Evolutionary conservation across 1,140 invertebrate genomes (phyloP).

Genomic region (Atopsyche davidsoni): DNA sequence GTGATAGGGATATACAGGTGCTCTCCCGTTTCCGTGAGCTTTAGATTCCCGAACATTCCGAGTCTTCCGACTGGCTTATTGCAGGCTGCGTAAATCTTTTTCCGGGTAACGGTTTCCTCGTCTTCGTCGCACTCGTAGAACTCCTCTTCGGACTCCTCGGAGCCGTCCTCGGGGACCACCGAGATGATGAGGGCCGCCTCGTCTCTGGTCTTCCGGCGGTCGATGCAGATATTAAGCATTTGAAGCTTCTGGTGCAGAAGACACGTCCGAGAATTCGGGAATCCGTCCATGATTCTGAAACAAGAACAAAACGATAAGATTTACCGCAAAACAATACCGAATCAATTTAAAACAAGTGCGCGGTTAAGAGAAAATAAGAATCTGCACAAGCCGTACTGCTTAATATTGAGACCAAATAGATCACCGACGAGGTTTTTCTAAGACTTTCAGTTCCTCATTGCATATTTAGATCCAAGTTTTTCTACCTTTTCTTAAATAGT

Average conservation of each 20-base stretch:
- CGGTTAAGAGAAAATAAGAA: too few species aligned
- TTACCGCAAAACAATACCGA: too few species aligned
- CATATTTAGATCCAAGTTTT: too few species aligned
- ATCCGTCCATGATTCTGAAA: constrained; percentile 66
- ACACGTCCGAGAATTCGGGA: constrained; percentile 80
- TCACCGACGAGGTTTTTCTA: too few species aligned
- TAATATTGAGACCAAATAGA: too few species aligned
- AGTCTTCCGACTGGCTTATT: constrained; percentile 68
- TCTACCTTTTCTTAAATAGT: too few species aligned
- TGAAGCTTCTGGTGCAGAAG: constrained; percentile 94
- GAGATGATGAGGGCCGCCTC: constrained; percentile 29
- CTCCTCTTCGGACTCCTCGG: constrained; percentile 66
- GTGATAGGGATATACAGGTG: constrained; percentile 82
- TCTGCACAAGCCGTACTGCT: too few species aligned
- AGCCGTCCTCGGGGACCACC: constrained; percentile 31
- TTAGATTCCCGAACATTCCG: constrained; percentile 59
- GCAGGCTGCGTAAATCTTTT: constrained; percentile 51
- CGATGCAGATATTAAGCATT: constrained; percentile 95
- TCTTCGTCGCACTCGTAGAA: constrained; percentile 74
- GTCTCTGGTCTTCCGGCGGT: constrained; percentile 61
- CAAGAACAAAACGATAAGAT: constrained; percentile 32
- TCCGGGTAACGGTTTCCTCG: constrained; percentile 39
- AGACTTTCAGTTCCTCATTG: too few species aligned
- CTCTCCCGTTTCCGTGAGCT: constrained; percentile 62
- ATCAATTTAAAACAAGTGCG: too few species aligned